These are phyloP conservation scores for Lepus europaeus DNA, from an alignment of 2,113 vertebrate species.

Conservation along the genomic window DNA sequence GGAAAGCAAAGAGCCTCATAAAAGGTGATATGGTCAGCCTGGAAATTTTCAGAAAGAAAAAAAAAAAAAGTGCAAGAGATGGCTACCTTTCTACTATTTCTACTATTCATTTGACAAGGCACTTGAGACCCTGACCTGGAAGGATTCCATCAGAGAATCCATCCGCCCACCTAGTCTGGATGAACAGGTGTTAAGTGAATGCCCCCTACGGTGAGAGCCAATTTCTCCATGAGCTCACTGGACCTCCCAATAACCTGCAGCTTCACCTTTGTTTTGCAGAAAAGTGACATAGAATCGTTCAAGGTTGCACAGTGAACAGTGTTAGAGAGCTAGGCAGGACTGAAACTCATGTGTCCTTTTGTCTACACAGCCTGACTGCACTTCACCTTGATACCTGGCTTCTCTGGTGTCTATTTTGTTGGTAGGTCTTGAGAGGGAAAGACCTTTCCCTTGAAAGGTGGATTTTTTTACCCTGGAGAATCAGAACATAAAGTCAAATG, in stretches of 20 bases:
- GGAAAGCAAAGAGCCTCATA: conserved; percentile 32
- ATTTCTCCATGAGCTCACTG: background rate
- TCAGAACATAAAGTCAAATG: background rate
- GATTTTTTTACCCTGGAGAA: no score
- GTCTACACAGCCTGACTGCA: background rate
- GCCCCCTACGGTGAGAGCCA: background rate
- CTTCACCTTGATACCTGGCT: background rate
- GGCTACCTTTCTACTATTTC: background rate
- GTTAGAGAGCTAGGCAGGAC: background rate
- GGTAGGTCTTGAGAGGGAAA: background rate
- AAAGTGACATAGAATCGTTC: background rate
- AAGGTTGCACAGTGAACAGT: background rate
- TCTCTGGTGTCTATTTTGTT: background rate
- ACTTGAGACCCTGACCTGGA: background rate
- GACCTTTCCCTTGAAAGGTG: background rate
- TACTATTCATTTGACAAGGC: background rate
- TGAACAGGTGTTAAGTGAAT: background rate
- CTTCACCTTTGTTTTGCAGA: background rate
- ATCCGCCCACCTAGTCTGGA: background rate
- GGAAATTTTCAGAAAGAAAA: conserved; percentile 47
- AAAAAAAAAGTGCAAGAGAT: background rate
- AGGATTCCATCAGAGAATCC: background rate
- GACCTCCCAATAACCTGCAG: background rate
- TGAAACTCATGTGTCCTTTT: background rate
- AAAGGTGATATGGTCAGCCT: conserved; percentile 38